These are phyloP conservation scores for Rhopalosiphum maidis DNA, from an alignment of 1,140 invertebrate species.

Conservation along the genomic window DNA sequence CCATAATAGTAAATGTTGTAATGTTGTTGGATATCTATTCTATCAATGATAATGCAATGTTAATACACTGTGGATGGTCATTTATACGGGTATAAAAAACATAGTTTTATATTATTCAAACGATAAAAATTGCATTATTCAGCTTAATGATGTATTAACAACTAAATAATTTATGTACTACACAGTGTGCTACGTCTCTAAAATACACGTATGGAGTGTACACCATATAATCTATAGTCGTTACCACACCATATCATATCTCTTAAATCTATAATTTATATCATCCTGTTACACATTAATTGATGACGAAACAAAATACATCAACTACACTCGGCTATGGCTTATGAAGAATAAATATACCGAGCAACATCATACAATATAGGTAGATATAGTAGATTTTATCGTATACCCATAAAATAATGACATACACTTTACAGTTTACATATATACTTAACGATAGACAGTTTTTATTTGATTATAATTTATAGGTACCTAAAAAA, in stretches of 20 bases:
- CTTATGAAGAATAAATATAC: neutral
- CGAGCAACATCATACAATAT: neutral
- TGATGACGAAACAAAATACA: neutral
- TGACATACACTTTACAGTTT: neutral
- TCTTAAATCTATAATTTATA: neutral
- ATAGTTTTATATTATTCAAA: too few species aligned
- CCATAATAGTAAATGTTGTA: too few species aligned
- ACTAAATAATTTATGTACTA: neutral
- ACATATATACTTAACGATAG: neutral
- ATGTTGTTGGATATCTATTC: too few species aligned
- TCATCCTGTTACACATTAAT: neutral
- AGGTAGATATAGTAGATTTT: neutral
- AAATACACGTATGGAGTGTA: neutral
- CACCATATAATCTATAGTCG: neutral
- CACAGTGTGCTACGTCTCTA: neutral
- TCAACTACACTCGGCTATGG: neutral
- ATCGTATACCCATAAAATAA: neutral
- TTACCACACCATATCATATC: neutral
- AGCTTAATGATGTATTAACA: neutral
- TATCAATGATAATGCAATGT: too few species aligned
- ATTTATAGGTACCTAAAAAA: neutral
- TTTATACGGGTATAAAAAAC: too few species aligned
- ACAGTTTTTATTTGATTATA: neutral
- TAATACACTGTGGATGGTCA: too few species aligned
- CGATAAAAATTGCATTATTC: too few species aligned